Percentiles rank a stretch among this genome's conserved stretches.
Evolutionary conservation across 2,888 invertebrate species (phyloP).

Genomic region (Cristatella mucedo): DNA sequence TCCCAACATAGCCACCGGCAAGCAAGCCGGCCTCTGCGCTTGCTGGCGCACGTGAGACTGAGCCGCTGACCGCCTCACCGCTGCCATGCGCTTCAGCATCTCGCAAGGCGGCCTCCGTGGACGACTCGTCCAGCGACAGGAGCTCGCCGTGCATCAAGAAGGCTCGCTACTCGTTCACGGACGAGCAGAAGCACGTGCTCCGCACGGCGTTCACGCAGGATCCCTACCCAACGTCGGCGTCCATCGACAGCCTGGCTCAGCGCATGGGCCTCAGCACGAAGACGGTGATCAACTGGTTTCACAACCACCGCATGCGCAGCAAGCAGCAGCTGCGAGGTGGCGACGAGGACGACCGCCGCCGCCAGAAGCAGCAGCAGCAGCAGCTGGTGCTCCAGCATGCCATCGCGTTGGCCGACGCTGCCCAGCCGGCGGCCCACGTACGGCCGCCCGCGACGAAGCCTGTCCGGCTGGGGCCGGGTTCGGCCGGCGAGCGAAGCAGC

Average conservation of each 20-base stretch:
- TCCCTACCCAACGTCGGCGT: conserved; percentile 88
- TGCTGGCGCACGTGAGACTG: background rate
- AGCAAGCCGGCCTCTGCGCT: background rate
- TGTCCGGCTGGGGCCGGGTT: no score
- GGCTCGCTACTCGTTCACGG: conserved; percentile 86
- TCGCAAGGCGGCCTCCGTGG: background rate
- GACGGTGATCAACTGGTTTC: conserved; percentile 99
- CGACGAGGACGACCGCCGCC: conserved; percentile 3
- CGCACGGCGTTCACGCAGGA: conserved; percentile 83
- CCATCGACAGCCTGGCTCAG: conserved; percentile 81
- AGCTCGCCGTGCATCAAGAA: conserved; percentile 20
- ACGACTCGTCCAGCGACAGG: conserved; percentile 7
- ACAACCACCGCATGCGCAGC: conserved; percentile 94
- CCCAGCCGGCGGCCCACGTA: conserved; percentile 14
- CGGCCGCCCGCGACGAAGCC: background rate
- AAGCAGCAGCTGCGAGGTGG: conserved; percentile 43
- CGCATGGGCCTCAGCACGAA: conserved; percentile 78
- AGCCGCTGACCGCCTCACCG: background rate
- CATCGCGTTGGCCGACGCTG: conserved; percentile 7
- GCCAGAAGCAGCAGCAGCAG: no score
- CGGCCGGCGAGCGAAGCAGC: no score
- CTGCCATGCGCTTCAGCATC: background rate
- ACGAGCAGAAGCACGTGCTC: conserved; percentile 92
- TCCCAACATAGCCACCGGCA: no score
- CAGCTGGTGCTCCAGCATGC: conserved; percentile 11